Conservation (phyloP, 2,113 vertebrate genomes). For the Ranitomeya imitator region DNA sequence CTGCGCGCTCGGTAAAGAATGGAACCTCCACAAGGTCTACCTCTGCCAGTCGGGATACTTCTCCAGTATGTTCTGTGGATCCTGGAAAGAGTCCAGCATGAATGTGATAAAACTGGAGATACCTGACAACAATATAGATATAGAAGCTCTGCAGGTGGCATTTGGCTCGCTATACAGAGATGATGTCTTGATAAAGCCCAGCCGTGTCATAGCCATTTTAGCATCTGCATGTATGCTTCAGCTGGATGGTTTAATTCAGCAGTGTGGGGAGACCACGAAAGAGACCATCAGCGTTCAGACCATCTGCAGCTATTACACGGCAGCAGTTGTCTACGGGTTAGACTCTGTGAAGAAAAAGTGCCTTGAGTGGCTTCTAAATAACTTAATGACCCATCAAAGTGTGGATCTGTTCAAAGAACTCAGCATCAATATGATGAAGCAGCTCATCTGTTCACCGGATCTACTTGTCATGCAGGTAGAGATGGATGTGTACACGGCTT, state of each 20-base stretch:
- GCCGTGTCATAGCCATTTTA: conserved; percentile 88
- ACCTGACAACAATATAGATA: conserved; percentile 95
- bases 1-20: conserved; percentile 92
- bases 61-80: conserved; percentile 98
- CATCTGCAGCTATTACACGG: conserved; percentile 88
- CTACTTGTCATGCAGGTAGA: conserved; percentile 99
- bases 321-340: conserved; percentile 88
- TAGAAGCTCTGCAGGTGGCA: conserved; percentile 85
- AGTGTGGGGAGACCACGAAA: conserved; percentile 97
- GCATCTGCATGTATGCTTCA: conserved; percentile 96
- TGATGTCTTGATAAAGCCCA: conserved; percentile 93
- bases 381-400: too few relatives aligned
- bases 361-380: too few relatives aligned
- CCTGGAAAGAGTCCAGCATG: conserved; percentile 97
- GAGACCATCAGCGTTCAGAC: conserved; percentile 92
- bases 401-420: too few relatives aligned
- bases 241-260: conserved; percentile 93
- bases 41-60: conserved; percentile 98
- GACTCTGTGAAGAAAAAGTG: conserved; percentile 95
- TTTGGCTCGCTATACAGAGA: conserved; percentile 94
- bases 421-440: conserved; percentile 89
- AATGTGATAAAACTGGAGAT: conserved; percentile 92
- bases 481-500: conserved; percentile 96
- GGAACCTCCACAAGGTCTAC: conserved; percentile 97
- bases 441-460: conserved; percentile 91